A percentile compares a stretch with the other conserved stretches of the same genome.
Evolutionary conservation across 2,797 vertebrate species (phyloP).

Genomic region (Crypturellus tataupa): DNA sequence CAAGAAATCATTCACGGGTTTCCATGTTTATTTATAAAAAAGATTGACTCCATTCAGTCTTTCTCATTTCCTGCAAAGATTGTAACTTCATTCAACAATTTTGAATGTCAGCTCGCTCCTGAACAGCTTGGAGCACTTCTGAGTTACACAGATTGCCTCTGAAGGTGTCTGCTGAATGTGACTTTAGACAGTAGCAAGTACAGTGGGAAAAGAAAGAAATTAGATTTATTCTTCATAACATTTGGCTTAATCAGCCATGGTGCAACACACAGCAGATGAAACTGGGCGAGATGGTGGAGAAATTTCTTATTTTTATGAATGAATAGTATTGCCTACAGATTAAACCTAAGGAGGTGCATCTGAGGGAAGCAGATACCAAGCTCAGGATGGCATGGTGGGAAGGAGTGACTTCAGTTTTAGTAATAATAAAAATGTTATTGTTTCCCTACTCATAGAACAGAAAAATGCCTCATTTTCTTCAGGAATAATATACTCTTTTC

Average conservation of each 20-base stretch:
- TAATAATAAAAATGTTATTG: not conserved
- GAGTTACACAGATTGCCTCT: not conserved
- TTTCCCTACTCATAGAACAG: constrained; percentile 2
- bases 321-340: not conserved
- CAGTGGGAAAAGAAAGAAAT: constrained; percentile 1
- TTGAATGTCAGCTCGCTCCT: not conserved
- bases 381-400: not conserved
- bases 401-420: not conserved
- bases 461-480: constrained; percentile 52
- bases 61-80: not conserved
- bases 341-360: not conserved
- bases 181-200: not conserved
- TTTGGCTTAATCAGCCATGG: constrained; percentile 12
- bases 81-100: not conserved
- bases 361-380: not conserved
- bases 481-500: constrained; percentile 50
- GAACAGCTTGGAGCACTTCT: not conserved
- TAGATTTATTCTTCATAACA: not conserved
- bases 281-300: not conserved
- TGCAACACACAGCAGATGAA: not conserved
- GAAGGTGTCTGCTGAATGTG: not conserved
- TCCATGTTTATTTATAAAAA: not conserved
- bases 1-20: not conserved
- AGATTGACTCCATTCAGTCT: not conserved
- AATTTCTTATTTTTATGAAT: not conserved